phyloP scores from a whole-genome alignment of 2,797 vertebrate species.

The Falco columbarius region DNA sequence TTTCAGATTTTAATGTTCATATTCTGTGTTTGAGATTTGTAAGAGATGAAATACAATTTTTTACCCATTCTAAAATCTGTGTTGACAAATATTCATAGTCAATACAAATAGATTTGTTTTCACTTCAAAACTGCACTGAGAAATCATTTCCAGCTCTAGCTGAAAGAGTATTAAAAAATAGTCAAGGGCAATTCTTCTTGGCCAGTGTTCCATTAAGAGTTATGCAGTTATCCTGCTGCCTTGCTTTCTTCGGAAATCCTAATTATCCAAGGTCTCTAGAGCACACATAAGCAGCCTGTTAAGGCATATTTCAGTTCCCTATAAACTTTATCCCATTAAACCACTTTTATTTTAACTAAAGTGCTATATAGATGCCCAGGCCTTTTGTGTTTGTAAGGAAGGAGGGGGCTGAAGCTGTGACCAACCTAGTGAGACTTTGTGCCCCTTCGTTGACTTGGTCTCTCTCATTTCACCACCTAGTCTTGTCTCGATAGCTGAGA shows the following conservation, averaged over 20 bases:
- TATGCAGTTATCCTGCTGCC: not conserved
- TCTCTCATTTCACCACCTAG: not conserved
- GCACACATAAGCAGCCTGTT: not conserved
- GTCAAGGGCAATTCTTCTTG: not conserved
- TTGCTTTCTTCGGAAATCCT: constrained; percentile 11
- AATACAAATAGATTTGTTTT: not conserved
- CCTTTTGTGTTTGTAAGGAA: not conserved
- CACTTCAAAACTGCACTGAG: not conserved
- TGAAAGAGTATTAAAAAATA: not conserved
- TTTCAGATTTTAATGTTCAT: not conserved
- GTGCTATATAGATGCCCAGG: not conserved
- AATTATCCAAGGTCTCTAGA: not conserved
- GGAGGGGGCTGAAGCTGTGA: not conserved
- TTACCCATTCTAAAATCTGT: not conserved
- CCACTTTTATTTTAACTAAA: not conserved
- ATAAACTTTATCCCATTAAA: not conserved
- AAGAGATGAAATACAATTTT: not conserved
- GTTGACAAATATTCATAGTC: not conserved
- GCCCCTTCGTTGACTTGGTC: rapidly evolving
- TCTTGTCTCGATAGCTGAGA: not conserved
- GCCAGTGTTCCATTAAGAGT: not conserved
- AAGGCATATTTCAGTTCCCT: not conserved
- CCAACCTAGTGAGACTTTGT: not conserved
- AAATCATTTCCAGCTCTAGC: not conserved
- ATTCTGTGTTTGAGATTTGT: not conserved